Evolutionary conservation across 1,140 invertebrate genomes (phyloP).

Genomic region (Apis florea): DNA sequence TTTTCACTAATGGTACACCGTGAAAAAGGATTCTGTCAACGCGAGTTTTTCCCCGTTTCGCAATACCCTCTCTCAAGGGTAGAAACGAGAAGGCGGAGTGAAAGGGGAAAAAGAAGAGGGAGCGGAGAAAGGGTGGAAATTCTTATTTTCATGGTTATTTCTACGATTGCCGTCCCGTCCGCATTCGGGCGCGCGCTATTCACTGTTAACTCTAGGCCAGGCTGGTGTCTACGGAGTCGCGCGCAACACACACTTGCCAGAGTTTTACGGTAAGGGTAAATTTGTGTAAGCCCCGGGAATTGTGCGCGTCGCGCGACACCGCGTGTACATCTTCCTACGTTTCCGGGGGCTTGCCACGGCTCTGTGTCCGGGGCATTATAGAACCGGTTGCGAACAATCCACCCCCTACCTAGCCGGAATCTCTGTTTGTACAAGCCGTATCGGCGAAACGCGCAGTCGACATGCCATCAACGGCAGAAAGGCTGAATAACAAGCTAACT

Average conservation of each 20-base stretch:
- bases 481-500: background rate
- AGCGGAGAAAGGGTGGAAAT: background rate
- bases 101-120: no score
- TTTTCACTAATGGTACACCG: background rate
- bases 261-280: conserved; percentile 55
- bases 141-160: conserved; percentile 42
- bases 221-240: background rate
- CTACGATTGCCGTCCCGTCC: conserved; percentile 41
- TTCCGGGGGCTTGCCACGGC: conserved; percentile 48
- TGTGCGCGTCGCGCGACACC: conserved; percentile 35
- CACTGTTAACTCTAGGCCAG: conserved; percentile 24
- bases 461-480: conserved; percentile 26
- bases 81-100: background rate
- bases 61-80: background rate
- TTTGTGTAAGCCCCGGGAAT: conserved; percentile 49
- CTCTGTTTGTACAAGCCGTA: conserved; percentile 45
- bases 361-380: conserved; percentile 44
- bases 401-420: conserved; percentile 1
- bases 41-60: background rate
- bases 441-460: conserved; percentile 46
- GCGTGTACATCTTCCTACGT: conserved; percentile 24
- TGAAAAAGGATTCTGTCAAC: background rate
- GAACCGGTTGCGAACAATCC: conserved; percentile 56
- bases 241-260: conserved; percentile 34
- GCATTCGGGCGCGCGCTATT: conserved; percentile 29